phyloP scores from a whole-genome alignment of 2,113 vertebrate species.

The Bombycilla garrulus region DNA sequence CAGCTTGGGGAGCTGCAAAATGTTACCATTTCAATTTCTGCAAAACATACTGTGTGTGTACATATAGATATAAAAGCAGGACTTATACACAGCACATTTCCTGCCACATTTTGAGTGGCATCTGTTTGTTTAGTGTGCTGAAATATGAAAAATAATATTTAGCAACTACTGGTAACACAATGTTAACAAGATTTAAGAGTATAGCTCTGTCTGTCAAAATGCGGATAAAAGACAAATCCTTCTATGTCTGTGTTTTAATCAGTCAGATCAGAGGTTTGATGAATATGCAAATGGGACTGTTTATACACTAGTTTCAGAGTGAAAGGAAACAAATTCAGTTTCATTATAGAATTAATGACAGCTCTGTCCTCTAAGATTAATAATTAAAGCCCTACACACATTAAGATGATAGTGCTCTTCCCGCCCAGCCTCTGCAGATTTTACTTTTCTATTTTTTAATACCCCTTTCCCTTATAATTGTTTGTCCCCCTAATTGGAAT shows the following conservation, averaged over 20 bases:
- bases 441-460: slow-evolving; percentile 8
- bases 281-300: slow-evolving; percentile 48
- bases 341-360: slow-evolving; percentile 46
- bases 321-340: slow-evolving; percentile 47
- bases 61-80: slow-evolving; percentile 54
- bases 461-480: slow-evolving; percentile 34
- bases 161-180: slow-evolving; percentile 21
- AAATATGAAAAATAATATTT: slow-evolving; percentile 59
- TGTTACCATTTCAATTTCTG: slow-evolving; percentile 42
- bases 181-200: slow-evolving; percentile 49
- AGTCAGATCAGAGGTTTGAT: slow-evolving; percentile 30
- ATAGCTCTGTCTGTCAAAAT: slow-evolving; percentile 37
- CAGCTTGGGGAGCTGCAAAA: slow-evolving; percentile 49
- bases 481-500: slow-evolving; percentile 56
- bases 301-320: slow-evolving; percentile 47
- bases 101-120: slow-evolving; percentile 56
- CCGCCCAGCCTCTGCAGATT: not conserved
- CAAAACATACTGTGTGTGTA: slow-evolving; percentile 57
- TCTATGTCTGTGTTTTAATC: slow-evolving; percentile 40
- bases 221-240: slow-evolving; percentile 43
- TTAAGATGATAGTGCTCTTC: slow-evolving; percentile 35
- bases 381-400: slow-evolving; percentile 23
- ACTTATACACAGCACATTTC: slow-evolving; percentile 37
- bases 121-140: slow-evolving; percentile 47
- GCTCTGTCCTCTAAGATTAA: slow-evolving; percentile 41